Evolutionary conservation across 2,888 invertebrate genomes (phyloP), one percentile per base, ranked within the genome.

Genomic region (Drosophila antonietae): DNA sequence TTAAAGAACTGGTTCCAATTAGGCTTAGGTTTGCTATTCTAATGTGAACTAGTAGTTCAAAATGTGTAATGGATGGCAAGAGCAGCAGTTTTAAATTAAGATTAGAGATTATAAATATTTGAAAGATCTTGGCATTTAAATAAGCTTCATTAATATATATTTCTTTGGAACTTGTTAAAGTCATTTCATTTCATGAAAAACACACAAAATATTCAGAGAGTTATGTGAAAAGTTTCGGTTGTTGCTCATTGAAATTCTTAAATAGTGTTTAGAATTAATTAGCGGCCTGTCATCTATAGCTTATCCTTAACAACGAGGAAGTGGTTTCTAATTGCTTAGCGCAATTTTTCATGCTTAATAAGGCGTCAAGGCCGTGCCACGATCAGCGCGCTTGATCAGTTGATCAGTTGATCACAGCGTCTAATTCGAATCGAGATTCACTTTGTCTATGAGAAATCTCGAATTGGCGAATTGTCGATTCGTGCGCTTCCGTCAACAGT

Each of bases 401-500:
- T 33, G 58, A 51, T 62, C 57, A 49, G 37, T 69, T 56, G 66
- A 64, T 70, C 39, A 61, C 53, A 18, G 51, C 66, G 70, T 47
- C 60, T 78, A 75, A 46, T 67, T 58, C 35, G 18, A 53, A 46
- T 23, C 39, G 61, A 56, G 66, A 62, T 70, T 70, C 31, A 66
- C 77, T 67, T 68, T 79, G 75, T 84, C 58, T 44, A 31, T 59
- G 28, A 15, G 20, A 44, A 55, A 56, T 55, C 46, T 60, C 31
- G 52, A 60, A 49, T 49, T 49, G 49, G 56, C 60, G 39, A 55
- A 55, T 55, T 55, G 58, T 10, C 69, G 56, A 78, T 68, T 84
- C 83, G 83, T 83, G 88, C 78, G 88, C 83, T 83, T 88, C 88
- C 83, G 88, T 83, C 86, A 83, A 73, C 57, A 5, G 55, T 49